Evolutionary conservation across 2,797 vertebrate genomes (phyloP).

Genomic region (Cercopithecus mitis): DNA sequence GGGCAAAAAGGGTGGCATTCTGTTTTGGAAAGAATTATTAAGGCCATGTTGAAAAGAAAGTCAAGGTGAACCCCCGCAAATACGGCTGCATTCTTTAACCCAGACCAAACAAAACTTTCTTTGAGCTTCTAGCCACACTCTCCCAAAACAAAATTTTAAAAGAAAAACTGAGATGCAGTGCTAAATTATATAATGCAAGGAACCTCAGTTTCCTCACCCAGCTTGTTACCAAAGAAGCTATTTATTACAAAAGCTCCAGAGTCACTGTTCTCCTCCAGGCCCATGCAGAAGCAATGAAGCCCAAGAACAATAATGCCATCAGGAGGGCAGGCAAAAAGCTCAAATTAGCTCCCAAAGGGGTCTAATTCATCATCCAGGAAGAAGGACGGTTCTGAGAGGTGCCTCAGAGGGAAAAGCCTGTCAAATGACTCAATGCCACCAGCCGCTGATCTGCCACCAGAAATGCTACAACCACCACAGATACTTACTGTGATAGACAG

Average conservation of each 20-base stretch:
- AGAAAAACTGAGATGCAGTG: neutral
- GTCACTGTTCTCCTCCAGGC: neutral
- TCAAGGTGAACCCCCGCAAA: neutral
- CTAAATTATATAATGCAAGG: neutral
- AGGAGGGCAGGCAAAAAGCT: neutral
- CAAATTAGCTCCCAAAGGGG: no score
- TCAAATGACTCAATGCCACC: neutral
- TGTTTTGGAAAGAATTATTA: constrained; percentile 8
- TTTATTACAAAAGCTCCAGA: neutral
- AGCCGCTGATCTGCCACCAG: no score
- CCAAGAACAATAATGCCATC: accelerated
- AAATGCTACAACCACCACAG: neutral
- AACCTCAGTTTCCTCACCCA: neutral
- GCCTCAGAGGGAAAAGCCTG: no score
- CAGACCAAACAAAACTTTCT: neutral
- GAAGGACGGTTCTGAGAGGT: neutral
- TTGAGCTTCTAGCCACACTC: neutral
- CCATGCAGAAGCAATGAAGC: neutral
- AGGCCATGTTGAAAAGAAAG: constrained; percentile 22
- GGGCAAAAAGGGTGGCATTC: constrained; percentile 7
- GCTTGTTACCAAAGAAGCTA: neutral
- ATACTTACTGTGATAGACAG: accelerated
- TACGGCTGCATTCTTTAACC: neutral
- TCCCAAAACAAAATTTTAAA: neutral
- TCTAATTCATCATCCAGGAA: no score